Evolutionary conservation across 2,888 invertebrate genomes (phyloP).

Genomic region (Mycalesis mineus): DNA sequence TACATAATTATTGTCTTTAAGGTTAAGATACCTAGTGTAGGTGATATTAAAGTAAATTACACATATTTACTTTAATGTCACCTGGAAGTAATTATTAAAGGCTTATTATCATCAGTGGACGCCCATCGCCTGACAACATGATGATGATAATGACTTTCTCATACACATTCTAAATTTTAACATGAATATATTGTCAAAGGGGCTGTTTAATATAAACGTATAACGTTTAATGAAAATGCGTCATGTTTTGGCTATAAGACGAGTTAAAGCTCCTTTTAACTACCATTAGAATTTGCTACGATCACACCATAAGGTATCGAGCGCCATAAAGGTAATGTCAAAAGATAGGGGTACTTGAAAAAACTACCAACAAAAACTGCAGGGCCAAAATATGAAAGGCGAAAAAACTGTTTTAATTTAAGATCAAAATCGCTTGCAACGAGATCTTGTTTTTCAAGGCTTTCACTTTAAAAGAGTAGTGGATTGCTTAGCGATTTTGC

Average conservation of each 20-base stretch:
- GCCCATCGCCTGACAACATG: too few relatives aligned
- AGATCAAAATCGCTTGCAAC: slow-evolving; percentile 56
- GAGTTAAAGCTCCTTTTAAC: slow-evolving; percentile 56
- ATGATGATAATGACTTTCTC: too few relatives aligned
- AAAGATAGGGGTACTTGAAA: slow-evolving; percentile 65
- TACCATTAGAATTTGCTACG: slow-evolving; percentile 69
- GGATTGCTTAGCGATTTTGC: slow-evolving; percentile 61
- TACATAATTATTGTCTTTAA: too few relatives aligned
- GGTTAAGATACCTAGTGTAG: too few relatives aligned
- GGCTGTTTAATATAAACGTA: not conserved
- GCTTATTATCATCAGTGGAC: too few relatives aligned
- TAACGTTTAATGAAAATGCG: not conserved
- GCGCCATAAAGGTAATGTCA: slow-evolving; percentile 70
- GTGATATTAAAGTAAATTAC: too few relatives aligned
- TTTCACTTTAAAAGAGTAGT: slow-evolving; percentile 46
- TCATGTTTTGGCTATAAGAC: slow-evolving; percentile 56
- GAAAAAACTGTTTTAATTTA: slow-evolving; percentile 58
- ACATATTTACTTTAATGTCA: too few relatives aligned
- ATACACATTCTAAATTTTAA: not conserved
- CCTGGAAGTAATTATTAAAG: too few relatives aligned
- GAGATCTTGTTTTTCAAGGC: slow-evolving; percentile 37
- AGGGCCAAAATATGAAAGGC: slow-evolving; percentile 58
- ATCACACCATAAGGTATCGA: slow-evolving; percentile 59
- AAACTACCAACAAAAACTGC: slow-evolving; percentile 71
- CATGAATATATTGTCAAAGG: not conserved